phyloP scores from a whole-genome alignment of 2,888 invertebrate genomes.

The Arrhopalites spinosus region DNA sequence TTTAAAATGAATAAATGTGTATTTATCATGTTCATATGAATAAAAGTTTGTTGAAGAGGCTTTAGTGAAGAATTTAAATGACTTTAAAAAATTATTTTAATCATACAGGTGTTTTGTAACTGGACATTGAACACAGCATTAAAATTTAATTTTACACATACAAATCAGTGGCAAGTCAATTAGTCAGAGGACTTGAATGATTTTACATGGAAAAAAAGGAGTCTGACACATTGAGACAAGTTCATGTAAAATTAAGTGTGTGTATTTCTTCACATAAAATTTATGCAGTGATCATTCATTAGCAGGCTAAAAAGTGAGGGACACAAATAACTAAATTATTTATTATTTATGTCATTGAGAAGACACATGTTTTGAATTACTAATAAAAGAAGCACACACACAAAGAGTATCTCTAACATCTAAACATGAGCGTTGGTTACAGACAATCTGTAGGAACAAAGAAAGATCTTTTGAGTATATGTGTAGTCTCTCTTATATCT shows the following conservation, averaged over 20 bases:
- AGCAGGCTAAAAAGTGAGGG: too few species aligned
- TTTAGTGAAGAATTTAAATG: background rate
- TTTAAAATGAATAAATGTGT: background rate
- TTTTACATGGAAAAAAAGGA: background rate
- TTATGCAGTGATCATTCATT: too few species aligned
- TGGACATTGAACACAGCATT: background rate
- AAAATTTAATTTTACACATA: conserved; percentile 5
- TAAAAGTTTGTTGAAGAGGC: background rate
- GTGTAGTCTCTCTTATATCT: too few species aligned
- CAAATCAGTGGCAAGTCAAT: background rate
- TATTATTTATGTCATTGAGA: conserved; percentile 7
- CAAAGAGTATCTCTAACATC: too few species aligned
- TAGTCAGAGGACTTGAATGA: background rate
- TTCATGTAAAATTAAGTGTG: too few species aligned
- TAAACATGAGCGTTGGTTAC: too few species aligned
- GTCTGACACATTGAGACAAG: too few species aligned
- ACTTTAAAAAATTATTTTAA: too few species aligned
- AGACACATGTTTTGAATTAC: background rate
- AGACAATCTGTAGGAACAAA: background rate
- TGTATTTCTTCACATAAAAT: too few species aligned
- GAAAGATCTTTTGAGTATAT: background rate
- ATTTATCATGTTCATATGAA: background rate
- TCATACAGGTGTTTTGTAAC: background rate
- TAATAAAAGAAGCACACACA: background rate
- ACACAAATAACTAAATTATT: background rate